A percentile compares a stretch with the other conserved stretches of the same genome.
Evolutionary conservation across 2,888 invertebrate species (phyloP).

Genomic region (Drosophila nigricruria): DNA sequence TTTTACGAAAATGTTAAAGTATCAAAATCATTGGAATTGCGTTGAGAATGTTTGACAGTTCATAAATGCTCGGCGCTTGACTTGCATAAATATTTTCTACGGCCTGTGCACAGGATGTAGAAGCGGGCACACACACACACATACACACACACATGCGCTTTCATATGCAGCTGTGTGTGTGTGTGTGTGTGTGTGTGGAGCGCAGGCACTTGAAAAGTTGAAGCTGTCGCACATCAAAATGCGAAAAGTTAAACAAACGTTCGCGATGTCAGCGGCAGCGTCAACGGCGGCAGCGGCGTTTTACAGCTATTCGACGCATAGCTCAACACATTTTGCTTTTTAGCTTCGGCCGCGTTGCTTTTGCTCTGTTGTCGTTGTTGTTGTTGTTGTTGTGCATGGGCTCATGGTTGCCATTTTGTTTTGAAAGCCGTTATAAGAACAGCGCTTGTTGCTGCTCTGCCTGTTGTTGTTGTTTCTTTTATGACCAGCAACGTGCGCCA

Average conservation of each 20-base stretch:
- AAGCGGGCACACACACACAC: neutral
- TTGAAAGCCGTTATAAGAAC: constrained; percentile 68
- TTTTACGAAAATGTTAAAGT: constrained; percentile 83
- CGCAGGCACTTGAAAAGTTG: constrained; percentile 74
- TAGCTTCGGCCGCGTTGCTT: constrained; percentile 26
- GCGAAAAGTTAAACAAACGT: constrained; percentile 81
- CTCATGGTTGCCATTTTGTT: constrained; percentile 81
- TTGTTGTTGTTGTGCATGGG: constrained; percentile 30
- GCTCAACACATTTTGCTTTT: constrained; percentile 71
- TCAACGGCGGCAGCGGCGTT: constrained; percentile 25
- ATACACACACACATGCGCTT: neutral
- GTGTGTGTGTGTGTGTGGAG: constrained; percentile 29
- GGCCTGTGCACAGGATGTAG: constrained; percentile 42
- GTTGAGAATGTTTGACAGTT: constrained; percentile 83
- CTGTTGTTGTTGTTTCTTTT: constrained; percentile 46
- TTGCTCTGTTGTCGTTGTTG: constrained; percentile 33
- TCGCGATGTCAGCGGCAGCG: constrained; percentile 29
- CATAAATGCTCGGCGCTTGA: constrained; percentile 82
- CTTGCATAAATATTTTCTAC: constrained; percentile 82
- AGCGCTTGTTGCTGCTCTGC: constrained; percentile 54
- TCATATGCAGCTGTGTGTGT: constrained; percentile 11
- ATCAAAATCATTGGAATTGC: constrained; percentile 83
- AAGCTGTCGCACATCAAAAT: constrained; percentile 70
- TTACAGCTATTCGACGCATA: constrained; percentile 60
- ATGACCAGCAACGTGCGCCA: constrained; percentile 62